A percentile compares a stretch with the other conserved stretches of the same genome.
These are phyloP conservation scores for Cheumatopsyche charites DNA, from an alignment of 1,140 invertebrate genomes.

Conservation along the genomic window DNA sequence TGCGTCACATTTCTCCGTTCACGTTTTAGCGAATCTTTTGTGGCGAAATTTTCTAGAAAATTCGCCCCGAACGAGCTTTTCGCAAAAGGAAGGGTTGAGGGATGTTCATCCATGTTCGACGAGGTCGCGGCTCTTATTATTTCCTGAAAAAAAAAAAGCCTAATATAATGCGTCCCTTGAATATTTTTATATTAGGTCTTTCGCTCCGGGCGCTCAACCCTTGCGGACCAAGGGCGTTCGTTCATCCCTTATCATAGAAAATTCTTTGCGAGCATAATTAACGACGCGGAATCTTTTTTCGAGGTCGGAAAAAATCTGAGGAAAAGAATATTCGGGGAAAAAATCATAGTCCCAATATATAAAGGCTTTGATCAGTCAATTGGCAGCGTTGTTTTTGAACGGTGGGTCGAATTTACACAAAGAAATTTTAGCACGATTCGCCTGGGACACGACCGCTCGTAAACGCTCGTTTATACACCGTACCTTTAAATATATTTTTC, in stretches of 20 bases:
- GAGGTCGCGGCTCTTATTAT: no score
- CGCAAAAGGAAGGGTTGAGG: no score
- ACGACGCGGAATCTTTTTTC: conserved; percentile 13
- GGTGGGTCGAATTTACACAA: no score
- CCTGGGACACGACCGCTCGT: no score
- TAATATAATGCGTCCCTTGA: not conserved
- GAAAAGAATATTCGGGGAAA: not conserved
- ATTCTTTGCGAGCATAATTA: conserved; percentile 22
- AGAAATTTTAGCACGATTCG: no score
- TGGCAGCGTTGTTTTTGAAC: not conserved
- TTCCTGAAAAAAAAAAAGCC: no score
- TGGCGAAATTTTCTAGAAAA: not conserved
- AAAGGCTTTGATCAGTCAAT: conserved; percentile 18
- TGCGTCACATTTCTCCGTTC: conserved; percentile 6
- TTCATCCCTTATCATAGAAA: conserved; percentile 17
- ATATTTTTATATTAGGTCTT: conserved; percentile 16
- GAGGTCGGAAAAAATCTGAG: not conserved
- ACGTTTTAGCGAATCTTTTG: not conserved
- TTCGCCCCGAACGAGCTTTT: no score
- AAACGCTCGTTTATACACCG: no score
- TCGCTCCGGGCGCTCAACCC: not conserved
- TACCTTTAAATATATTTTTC: no score
- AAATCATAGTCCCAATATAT: not conserved
- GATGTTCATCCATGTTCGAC: no score
- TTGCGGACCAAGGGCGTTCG: not conserved